Evolutionary conservation across 2,888 invertebrate species (phyloP).

Genomic region (Acrobasis suavella): DNA sequence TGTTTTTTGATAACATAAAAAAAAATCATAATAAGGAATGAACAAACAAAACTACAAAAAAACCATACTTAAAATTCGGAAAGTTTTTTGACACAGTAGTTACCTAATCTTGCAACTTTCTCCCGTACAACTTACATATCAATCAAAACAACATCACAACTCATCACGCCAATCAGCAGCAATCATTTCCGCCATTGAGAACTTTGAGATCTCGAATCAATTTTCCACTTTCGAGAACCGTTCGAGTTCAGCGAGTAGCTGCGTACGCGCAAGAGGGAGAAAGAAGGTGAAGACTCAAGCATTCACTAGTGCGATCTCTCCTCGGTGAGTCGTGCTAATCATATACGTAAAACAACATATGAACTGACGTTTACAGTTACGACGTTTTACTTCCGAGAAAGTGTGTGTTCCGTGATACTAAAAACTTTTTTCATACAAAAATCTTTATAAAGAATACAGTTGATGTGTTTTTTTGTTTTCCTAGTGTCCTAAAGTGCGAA

Average conservation of each 20-base stretch:
- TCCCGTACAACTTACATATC: conserved; percentile 15
- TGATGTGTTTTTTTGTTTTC: conserved; percentile 22
- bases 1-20: too few relatives aligned
- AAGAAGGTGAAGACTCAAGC: conserved; percentile 47
- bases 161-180: conserved; percentile 10
- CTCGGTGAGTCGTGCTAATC: conserved; percentile 41
- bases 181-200: not conserved
- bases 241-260: conserved; percentile 34
- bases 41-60: too few relatives aligned
- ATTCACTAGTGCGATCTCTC: conserved; percentile 56
- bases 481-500: conserved; percentile 30
- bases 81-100: too few relatives aligned
- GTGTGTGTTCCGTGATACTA: conserved; percentile 15
- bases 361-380: conserved; percentile 5
- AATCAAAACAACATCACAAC: conserved; percentile 8
- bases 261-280: conserved; percentile 44
- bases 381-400: conserved; percentile 7
- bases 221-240: conserved; percentile 19
- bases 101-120: not conserved
- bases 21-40: too few relatives aligned
- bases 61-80: too few relatives aligned
- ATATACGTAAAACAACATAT: conserved; percentile 5
- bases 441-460: not conserved
- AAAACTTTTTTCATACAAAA: not conserved
- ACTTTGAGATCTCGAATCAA: not conserved